These are phyloP conservation scores for Palythoa grandis DNA, from an alignment of 92 coral and sea anemone species.

Conservation along the genomic window DNA sequence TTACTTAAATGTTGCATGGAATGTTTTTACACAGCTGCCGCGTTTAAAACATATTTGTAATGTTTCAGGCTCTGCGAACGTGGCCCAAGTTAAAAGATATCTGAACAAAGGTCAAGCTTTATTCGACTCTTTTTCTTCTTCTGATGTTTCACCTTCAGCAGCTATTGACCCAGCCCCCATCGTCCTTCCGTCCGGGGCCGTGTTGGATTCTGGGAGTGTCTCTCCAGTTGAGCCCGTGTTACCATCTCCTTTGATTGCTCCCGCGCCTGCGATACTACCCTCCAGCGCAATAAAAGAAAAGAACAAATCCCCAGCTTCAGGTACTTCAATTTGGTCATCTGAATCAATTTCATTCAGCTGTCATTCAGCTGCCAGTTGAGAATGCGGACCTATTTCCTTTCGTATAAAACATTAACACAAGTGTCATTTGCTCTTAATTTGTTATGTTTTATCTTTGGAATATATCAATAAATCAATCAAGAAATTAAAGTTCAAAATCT, in stretches of 20 bases:
- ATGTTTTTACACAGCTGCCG: too few relatives aligned
- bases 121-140: not conserved
- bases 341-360: too few relatives aligned
- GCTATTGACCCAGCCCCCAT: conserved; percentile 67
- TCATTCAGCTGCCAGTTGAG: too few relatives aligned
- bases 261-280: conserved; percentile 83
- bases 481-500: too few relatives aligned
- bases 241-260: conserved; percentile 80
- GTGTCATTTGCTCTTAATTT: too few relatives aligned
- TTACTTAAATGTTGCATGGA: too few relatives aligned
- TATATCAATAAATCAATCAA: too few relatives aligned
- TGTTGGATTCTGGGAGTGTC: conserved; percentile 59
- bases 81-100: not conserved
- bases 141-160: conserved; percentile 50
- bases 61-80: not conserved
- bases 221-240: conserved; percentile 68
- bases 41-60: not conserved
- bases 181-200: conserved; percentile 69
- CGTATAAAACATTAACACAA: too few relatives aligned
- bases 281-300: conserved; percentile 76
- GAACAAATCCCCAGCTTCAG: conserved; percentile 46
- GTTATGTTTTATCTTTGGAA: too few relatives aligned
- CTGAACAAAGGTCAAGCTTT: not conserved
- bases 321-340: too few relatives aligned
- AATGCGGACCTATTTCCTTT: too few relatives aligned